These are phyloP conservation scores for Cryptotis parvus DNA, from an alignment of 2,113 vertebrate species.

Conservation along the genomic window DNA sequence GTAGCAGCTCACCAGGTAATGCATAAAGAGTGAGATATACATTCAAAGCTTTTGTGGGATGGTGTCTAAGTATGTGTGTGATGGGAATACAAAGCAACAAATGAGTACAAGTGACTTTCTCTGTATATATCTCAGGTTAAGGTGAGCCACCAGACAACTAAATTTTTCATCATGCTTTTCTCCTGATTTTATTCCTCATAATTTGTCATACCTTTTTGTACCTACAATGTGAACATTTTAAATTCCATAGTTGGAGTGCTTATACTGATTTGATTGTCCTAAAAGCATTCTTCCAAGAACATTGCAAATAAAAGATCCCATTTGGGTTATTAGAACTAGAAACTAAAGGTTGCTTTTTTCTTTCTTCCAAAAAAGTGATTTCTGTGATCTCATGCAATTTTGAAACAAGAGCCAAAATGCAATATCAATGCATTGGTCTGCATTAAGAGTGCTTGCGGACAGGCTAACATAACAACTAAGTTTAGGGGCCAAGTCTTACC, in stretches of 20 bases:
- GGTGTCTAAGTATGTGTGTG: fast-evolving
- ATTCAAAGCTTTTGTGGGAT: fast-evolving
- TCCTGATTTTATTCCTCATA: neutral
- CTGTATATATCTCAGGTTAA: neutral
- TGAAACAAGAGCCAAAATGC: neutral
- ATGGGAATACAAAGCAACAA: neutral
- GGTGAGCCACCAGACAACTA: neutral
- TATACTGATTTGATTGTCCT: neutral
- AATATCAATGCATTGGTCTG: neutral
- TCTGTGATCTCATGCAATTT: constrained; percentile 36
- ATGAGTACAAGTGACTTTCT: neutral
- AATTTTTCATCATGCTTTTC: neutral
- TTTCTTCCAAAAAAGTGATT: neutral
- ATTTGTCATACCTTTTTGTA: constrained; percentile 24
- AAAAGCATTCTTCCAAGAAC: neutral
- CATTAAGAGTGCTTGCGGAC: constrained; percentile 1
- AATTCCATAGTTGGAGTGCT: neutral
- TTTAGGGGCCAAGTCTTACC: too few species aligned
- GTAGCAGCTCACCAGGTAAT: neutral
- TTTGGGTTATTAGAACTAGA: neutral
- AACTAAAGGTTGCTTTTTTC: neutral
- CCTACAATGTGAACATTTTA: neutral
- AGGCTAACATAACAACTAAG: too few species aligned
- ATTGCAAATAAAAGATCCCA: neutral
- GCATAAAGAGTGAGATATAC: neutral